Evolutionary conservation across 1,140 invertebrate species (phyloP).

Genomic region (Danaus plexippus): DNA sequence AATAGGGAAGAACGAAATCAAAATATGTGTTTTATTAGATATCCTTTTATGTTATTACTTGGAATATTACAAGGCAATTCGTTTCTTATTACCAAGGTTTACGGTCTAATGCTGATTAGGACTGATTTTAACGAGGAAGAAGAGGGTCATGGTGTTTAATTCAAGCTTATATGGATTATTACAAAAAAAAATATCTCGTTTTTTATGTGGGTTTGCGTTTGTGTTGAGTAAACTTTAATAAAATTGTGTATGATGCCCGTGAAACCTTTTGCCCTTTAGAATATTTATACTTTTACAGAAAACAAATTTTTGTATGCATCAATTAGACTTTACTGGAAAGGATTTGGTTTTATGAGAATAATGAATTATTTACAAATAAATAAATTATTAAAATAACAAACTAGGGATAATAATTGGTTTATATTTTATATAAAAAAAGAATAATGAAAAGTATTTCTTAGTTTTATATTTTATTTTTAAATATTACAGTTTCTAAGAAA

Average conservation of each 20-base stretch:
- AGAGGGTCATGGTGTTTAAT: slow-evolving; percentile 27
- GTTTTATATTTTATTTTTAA: too few species aligned
- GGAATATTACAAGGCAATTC: too few species aligned
- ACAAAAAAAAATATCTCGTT: slow-evolving; percentile 25
- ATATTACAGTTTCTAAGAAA: too few species aligned
- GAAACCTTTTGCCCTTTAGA: neutral
- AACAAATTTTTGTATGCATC: too few species aligned
- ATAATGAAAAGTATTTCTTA: too few species aligned
- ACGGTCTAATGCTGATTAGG: slow-evolving; percentile 27
- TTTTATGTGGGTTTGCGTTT: slow-evolving; percentile 2
- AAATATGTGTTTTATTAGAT: slow-evolving; percentile 57
- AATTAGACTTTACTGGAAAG: too few species aligned
- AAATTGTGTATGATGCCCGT: slow-evolving; percentile 13
- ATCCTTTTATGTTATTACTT: slow-evolving; percentile 17
- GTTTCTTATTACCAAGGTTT: slow-evolving; percentile 17
- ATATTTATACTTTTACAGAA: too few species aligned
- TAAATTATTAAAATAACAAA: too few species aligned
- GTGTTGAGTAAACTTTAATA: slow-evolving; percentile 44
- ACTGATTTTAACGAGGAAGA: slow-evolving; percentile 13
- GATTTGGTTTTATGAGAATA: too few species aligned
- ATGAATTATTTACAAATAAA: too few species aligned
- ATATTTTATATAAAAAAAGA: too few species aligned
- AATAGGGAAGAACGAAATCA: slow-evolving; percentile 46
- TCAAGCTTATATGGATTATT: slow-evolving; percentile 40
- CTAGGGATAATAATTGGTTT: too few species aligned